Evolutionary conservation across 35 echinoderm and acorn worm species (phyloP).

Genomic region (Heliocidaris erythrogramma): DNA sequence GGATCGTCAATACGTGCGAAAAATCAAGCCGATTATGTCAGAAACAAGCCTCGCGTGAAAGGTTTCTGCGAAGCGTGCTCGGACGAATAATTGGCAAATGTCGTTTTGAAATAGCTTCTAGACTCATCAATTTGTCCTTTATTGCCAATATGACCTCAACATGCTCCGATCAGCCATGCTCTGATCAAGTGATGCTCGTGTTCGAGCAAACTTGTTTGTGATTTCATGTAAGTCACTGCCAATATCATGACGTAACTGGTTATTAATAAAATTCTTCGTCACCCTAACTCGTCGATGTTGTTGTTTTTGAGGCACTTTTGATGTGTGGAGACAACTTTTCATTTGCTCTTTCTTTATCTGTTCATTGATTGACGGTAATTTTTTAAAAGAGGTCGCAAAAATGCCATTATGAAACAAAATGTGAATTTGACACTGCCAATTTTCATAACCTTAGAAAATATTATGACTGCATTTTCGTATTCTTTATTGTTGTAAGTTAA

Average conservation of each 20-base stretch:
- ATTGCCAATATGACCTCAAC: not conserved
- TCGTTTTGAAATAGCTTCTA: not conserved
- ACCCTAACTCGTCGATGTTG: not conserved
- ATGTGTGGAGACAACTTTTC: not conserved
- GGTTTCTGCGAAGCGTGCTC: not conserved
- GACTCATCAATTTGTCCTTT: not conserved
- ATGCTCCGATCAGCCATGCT: not conserved
- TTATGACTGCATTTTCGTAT: too few species aligned
- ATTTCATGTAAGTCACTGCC: not conserved
- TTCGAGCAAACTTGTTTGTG: not conserved
- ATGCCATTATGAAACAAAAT: too few species aligned
- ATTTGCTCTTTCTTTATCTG: not conserved
- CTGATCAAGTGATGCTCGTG: not conserved
- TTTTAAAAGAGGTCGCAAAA: not conserved
- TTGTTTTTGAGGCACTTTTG: not conserved
- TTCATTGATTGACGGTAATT: not conserved
- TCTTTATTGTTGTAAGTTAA: too few species aligned
- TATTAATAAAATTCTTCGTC: not conserved
- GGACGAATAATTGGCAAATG: too few species aligned
- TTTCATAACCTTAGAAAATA: too few species aligned
- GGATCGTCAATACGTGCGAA: not conserved
- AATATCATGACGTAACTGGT: conserved; percentile 6
- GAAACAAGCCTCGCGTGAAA: not conserved
- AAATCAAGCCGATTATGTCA: not conserved
- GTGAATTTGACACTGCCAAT: too few species aligned